Evolutionary conservation across 2,113 vertebrate species (phyloP), one percentile per base, ranked within the genome.

Genomic region (Mormyrus lacerda): DNA sequence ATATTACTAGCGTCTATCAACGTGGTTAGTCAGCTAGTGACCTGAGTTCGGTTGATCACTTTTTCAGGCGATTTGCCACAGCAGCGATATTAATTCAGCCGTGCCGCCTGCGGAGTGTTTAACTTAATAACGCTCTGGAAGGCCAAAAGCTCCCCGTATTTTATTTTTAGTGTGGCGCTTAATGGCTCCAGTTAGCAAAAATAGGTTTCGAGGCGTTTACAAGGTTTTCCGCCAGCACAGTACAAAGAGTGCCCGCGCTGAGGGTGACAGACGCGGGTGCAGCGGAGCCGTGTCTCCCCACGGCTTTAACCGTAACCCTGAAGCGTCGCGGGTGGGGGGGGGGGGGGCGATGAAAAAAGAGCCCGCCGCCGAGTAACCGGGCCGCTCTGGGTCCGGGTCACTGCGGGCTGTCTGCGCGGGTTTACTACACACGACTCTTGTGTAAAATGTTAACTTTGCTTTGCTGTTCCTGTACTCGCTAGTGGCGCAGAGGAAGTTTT

Each of bases 101-200:
- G 73, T 17, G 73, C 73, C 35, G 73, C 35, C 35, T 35, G 73
- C 4, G 4, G 15, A 15, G 35, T 79, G 35, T 79, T 42, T 79
- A 69, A 69, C 61, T 69, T 69, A 79, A 79, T 79, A 79, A 35
- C 73, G 35, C 17, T 6, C 4, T 42, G 42, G 35, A 35, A 42
- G 73, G 73, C 35, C 42, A 79, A 19, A 35, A 42, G 35, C 35
- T 19, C 73, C 13, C 73, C 73, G 5, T 42, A 42, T 42, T 79
- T 79, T 79, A 79, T 79, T 79, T 79, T 79, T 79, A 79, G 73
- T 42, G 73, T 79, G 73, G 73, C 35, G 73, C 73, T 42, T 42
- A 42, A 42, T 79, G 73, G 73, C 31, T 79, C 73, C 73, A 79
- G 73, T 79, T 79, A 42, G 73, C 73, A 35, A 19, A 79, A 69